Evolutionary conservation across 2,888 invertebrate genomes (phyloP).

Genomic region (Agrotis puta): DNA sequence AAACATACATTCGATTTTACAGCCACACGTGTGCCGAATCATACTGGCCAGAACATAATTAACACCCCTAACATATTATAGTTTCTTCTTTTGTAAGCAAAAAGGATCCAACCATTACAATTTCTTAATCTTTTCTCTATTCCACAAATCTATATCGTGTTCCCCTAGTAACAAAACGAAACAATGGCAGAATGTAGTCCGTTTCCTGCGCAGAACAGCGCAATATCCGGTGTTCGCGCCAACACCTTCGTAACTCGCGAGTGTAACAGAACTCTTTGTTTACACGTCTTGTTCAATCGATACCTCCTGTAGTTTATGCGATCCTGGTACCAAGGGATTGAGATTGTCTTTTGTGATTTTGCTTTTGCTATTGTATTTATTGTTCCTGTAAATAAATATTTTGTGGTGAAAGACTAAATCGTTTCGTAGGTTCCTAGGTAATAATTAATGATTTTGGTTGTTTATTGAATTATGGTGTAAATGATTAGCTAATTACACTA

Average conservation of each 20-base stretch:
- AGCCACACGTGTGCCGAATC: no score
- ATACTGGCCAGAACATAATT: no score
- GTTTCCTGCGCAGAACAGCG: conserved; percentile 69
- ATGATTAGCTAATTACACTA: no score
- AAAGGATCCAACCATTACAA: not conserved
- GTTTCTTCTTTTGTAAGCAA: no score
- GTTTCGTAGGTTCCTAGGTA: no score
- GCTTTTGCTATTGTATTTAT: not conserved
- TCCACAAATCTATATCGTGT: not conserved
- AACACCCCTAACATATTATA: no score
- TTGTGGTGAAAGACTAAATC: no score
- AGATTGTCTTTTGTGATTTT: conserved; percentile 1
- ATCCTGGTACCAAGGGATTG: conserved; percentile 5
- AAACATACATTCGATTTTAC: no score
- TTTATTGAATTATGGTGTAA: no score
- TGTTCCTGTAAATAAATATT: not conserved
- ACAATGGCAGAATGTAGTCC: conserved; percentile 43
- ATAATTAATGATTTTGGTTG: no score
- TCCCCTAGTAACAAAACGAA: conserved; percentile 11
- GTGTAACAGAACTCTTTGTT: conserved; percentile 40
- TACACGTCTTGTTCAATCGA: conserved; percentile 43
- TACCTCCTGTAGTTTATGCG: conserved; percentile 19
- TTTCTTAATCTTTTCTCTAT: not conserved
- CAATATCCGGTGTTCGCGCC: conserved; percentile 70
- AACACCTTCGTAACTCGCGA: conserved; percentile 50